Evolutionary conservation across 2,888 invertebrate species (phyloP).

Genomic region (Epistrophe grossulariae): DNA sequence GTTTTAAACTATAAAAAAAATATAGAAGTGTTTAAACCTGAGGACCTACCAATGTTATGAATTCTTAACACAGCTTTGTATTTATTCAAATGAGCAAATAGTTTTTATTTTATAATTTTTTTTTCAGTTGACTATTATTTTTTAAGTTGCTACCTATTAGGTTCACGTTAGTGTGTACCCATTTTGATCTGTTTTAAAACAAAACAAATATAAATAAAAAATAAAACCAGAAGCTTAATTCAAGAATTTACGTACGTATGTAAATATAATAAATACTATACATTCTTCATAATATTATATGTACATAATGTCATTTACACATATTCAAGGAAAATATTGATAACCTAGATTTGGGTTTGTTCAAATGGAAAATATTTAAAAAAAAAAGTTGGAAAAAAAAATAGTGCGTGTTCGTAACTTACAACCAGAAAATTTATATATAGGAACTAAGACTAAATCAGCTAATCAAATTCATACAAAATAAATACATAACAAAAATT

Average conservation of each 20-base stretch:
- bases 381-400: background rate
- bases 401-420: background rate
- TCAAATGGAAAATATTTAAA: background rate
- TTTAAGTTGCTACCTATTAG: background rate
- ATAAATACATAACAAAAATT: too few relatives aligned
- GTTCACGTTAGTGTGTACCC: background rate
- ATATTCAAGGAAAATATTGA: background rate
- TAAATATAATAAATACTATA: too few relatives aligned
- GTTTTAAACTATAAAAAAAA: background rate
- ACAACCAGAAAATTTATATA: background rate
- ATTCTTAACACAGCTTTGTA: background rate
- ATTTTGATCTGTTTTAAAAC: background rate
- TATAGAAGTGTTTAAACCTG: background rate
- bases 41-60: background rate
- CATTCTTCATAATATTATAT: too few relatives aligned
- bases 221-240: background rate
- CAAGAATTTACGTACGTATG: background rate
- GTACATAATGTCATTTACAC: too few relatives aligned
- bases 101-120: background rate
- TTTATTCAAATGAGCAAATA: constrained; percentile 17
- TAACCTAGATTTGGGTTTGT: background rate
- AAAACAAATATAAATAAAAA: background rate
- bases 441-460: too few relatives aligned
- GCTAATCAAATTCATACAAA: too few relatives aligned
- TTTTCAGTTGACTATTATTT: background rate